A percentile compares a stretch with the other conserved stretches of the same genome.
These are phyloP conservation scores for Trisateles emortualis DNA, from an alignment of 2,888 invertebrate genomes.

Conservation along the genomic window DNA sequence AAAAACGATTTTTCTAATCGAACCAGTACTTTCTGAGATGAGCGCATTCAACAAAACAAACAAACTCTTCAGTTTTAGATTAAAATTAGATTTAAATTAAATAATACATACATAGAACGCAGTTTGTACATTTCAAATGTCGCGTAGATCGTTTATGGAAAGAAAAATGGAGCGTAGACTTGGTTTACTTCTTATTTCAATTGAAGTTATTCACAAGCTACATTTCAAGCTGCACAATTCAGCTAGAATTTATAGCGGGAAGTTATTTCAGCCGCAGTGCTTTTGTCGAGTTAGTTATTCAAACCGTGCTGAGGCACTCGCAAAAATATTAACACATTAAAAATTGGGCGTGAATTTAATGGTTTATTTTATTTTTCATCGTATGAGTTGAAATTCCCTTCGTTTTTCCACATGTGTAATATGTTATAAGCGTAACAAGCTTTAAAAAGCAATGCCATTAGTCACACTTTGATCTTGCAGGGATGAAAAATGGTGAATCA, in stretches of 20 bases:
- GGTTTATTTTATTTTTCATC: background rate
- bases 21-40: too few species aligned
- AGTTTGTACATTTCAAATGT: conserved; percentile 1
- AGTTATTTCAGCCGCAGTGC: conserved; percentile 58
- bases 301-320: conserved; percentile 26
- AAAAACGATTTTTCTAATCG: too few species aligned
- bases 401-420: too few species aligned
- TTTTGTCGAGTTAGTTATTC: conserved; percentile 41
- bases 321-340: background rate
- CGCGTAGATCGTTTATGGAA: conserved; percentile 44
- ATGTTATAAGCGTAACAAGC: too few species aligned
- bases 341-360: background rate
- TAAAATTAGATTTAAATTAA: too few species aligned
- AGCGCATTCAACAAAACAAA: too few species aligned
- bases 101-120: conserved; percentile 16
- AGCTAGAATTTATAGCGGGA: conserved; percentile 61
- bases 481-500: too few species aligned
- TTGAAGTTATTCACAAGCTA: conserved; percentile 63
- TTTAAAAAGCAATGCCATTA: too few species aligned
- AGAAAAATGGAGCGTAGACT: conserved; percentile 58
- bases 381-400: too few species aligned
- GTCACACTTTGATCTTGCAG: too few species aligned
- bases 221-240: conserved; percentile 56
- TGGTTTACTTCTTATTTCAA: conserved; percentile 65
- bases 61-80: too few species aligned